These are phyloP conservation scores for Mya arenaria DNA, from an alignment of 1,140 invertebrate species.

Conservation along the genomic window DNA sequence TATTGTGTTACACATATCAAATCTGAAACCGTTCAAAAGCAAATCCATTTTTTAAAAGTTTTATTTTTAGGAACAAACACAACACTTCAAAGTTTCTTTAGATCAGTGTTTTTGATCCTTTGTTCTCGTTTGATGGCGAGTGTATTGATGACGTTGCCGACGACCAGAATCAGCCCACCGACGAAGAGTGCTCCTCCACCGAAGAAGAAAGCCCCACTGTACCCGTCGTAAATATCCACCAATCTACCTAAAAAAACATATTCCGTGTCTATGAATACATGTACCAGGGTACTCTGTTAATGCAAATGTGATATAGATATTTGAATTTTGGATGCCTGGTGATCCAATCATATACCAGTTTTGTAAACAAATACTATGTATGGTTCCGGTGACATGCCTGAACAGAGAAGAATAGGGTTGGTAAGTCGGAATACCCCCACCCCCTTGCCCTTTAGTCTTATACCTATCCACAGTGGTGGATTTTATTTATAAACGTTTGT, in stretches of 20 bases:
- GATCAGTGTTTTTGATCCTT: background rate
- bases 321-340: background rate
- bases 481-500: no score
- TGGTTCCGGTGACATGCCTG: background rate
- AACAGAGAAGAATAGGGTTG: background rate
- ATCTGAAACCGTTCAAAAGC: background rate
- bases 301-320: background rate
- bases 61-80: background rate
- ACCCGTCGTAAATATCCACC: conserved; percentile 7
- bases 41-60: background rate
- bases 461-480: no score
- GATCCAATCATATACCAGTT: background rate
- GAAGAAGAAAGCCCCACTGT: conserved; percentile 37
- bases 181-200: conserved; percentile 5
- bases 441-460: no score
- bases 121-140: background rate
- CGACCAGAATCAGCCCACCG: conserved; percentile 21
- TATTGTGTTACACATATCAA: background rate
- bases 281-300: no score
- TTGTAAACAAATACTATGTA: background rate
- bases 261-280: no score
- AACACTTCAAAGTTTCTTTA: background rate
- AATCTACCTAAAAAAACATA: conserved; percentile 5
- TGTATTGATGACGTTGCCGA: conserved; percentile 23
- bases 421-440: no score